These are phyloP conservation scores for Sylvicapra grimmia DNA, from an alignment of 2,113 vertebrate species.

Conservation along the genomic window DNA sequence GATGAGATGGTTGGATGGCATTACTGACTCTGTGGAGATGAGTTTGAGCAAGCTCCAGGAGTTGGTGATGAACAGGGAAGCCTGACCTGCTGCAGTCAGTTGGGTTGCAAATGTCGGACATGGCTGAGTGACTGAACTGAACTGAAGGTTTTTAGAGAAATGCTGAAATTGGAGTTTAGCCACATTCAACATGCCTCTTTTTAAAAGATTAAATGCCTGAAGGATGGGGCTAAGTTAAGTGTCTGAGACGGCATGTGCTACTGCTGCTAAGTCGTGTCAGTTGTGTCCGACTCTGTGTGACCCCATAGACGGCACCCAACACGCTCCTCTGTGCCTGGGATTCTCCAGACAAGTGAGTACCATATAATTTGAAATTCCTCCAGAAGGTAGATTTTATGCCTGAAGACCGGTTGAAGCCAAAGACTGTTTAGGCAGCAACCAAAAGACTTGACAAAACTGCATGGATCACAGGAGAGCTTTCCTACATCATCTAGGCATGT, in stretches of 20 bases:
- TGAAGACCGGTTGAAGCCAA: background rate
- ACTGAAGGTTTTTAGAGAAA: background rate
- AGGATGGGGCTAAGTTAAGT: background rate
- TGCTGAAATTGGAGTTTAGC: background rate
- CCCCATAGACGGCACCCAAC: too few species aligned
- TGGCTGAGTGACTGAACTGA: background rate
- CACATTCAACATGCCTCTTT: background rate
- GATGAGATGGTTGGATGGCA: background rate
- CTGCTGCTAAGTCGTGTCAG: too few species aligned
- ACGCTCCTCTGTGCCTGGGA: too few species aligned
- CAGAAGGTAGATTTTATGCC: background rate
- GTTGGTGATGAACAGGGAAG: background rate
- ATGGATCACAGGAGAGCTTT: background rate
- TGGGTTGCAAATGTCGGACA: background rate
- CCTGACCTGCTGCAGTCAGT: background rate
- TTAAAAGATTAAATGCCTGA: background rate
- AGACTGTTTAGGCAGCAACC: background rate
- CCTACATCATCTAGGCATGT: background rate
- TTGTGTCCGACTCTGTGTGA: too few species aligned
- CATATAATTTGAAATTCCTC: background rate
- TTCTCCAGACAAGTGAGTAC: background rate
- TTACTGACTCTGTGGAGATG: background rate
- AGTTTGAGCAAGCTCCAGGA: background rate
- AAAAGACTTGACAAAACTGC: background rate
- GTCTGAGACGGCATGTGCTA: background rate